Base-by-base conservation (phyloP, 2,888 invertebrate genomes). In the Octodonta nipae region DNA sequence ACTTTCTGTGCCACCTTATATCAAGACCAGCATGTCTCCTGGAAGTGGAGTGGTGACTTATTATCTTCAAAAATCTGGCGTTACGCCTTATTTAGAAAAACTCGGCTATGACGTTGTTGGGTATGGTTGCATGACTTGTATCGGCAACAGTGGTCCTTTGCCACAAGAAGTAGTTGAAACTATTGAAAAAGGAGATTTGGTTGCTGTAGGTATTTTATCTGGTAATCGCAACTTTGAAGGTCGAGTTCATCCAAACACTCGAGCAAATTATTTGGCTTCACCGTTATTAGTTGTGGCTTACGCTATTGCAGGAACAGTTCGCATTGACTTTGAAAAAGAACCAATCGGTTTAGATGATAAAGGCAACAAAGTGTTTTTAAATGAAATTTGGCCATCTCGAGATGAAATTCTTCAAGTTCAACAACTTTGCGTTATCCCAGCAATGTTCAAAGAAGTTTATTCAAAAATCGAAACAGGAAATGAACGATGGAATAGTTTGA, bases 71-170 rank as follows among this genome's bases (percentile, higher is more conserved):
- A 91, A 92, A 56, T 91, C 91, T 2, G 93, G 93, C 0, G 92
- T 96, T 2, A 74, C 88, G 10, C 86, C 89, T 0, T 81, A 80
- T 49, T 62, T 96, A 33, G 78, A 82, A 47, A 68, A 81, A 54
- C 67, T 95, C 1, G 95, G 95, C 5, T 98, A 96, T 58, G 76
- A 87, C 13, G 79, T 89, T 28, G 93, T 30, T 6, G 96, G 96
- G n/a, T 98, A 95, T 55, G 96, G 96, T 0, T 98, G 98, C 60
- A 96, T 95, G 95, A 96, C 96, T 0, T 98, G 98, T 57, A 98
- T 98, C 46, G 96, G 96, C 1, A 98, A 98, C 67, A 89, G 89
- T 4, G 96, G 96, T 0, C 92, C 93, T 0, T 73, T 98, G 0
- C 84, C 87, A 32, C 92, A 93, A 30, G 73, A 81, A 46, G 81